These are phyloP conservation scores for Galeruca laticollis DNA, from an alignment of 2,888 invertebrate genomes.

Conservation along the genomic window DNA sequence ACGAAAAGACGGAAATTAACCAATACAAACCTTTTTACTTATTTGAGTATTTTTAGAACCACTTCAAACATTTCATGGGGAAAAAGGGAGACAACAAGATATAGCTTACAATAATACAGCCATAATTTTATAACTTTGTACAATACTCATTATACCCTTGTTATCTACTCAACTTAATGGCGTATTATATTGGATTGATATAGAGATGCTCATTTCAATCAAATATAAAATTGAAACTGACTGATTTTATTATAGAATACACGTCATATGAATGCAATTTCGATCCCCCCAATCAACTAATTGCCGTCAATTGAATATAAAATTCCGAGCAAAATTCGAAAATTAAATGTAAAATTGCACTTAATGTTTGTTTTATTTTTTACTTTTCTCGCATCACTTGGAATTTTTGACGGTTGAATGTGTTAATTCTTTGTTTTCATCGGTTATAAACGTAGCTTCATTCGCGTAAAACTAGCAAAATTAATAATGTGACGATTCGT, in stretches of 20 bases:
- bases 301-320: conserved; percentile 59
- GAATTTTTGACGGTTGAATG: conserved; percentile 33
- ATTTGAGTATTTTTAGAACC: no score
- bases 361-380: conserved; percentile 56
- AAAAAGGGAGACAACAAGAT: no score
- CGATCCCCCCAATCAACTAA: conserved; percentile 64
- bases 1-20: background rate
- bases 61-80: no score
- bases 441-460: conserved; percentile 14
- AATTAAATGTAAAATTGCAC: conserved; percentile 62
- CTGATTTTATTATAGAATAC: conserved; percentile 59
- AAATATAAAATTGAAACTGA: conserved; percentile 56
- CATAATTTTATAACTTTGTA: no score
- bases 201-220: conserved; percentile 1
- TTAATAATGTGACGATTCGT: conserved; percentile 19
- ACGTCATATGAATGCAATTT: conserved; percentile 55
- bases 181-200: background rate
- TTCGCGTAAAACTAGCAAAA: background rate
- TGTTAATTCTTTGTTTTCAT: conserved; percentile 31
- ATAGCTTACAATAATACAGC: no score
- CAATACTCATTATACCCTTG: background rate
- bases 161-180: background rate
- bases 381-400: conserved; percentile 31
- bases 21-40: background rate
- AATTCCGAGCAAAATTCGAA: conserved; percentile 51